Conservation (phyloP, 2,797 vertebrate species). For the Coranthus polyacanthus region DNA sequence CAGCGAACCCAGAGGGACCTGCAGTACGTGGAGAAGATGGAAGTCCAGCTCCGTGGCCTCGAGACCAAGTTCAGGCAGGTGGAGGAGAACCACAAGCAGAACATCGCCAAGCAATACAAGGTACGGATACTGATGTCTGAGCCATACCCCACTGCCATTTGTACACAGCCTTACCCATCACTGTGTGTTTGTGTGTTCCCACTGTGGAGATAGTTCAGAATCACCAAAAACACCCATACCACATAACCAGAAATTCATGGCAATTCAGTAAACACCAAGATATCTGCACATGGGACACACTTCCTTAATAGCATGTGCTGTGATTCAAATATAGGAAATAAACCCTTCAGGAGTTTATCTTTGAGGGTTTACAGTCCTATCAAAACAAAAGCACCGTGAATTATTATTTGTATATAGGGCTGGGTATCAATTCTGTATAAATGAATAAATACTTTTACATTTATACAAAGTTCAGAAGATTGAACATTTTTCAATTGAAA, state of each 20-base stretch:
- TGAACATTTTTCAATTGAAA: no score
- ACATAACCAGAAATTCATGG: constrained; percentile 27
- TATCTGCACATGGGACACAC: constrained; percentile 27
- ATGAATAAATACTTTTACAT: no score
- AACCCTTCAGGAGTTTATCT: no score
- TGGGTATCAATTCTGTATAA: constrained; percentile 5
- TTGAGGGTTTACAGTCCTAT: constrained; percentile 8
- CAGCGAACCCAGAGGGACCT: constrained; percentile 96
- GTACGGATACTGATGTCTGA: constrained; percentile 74
- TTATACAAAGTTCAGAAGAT: no score
- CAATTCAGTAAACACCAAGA: no score
- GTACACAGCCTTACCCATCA: constrained; percentile 22
- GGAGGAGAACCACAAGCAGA: constrained; percentile 98
- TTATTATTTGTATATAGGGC: neutral
- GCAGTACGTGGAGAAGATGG: constrained; percentile 99
- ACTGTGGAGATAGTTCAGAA: constrained; percentile 18
- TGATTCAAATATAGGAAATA: no score
- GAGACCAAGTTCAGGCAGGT: constrained; percentile 98
- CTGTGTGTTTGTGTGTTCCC: constrained; percentile 47
- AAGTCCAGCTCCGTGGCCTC: constrained; percentile 96
- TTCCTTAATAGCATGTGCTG: constrained; percentile 2
- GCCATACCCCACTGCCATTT: constrained; percentile 42
- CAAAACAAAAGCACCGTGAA: neutral
- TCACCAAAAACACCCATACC: constrained; percentile 14
- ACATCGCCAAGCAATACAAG: constrained; percentile 99